Conservation (phyloP, 2,797 vertebrate genomes). For the Xenops minutus region DNA sequence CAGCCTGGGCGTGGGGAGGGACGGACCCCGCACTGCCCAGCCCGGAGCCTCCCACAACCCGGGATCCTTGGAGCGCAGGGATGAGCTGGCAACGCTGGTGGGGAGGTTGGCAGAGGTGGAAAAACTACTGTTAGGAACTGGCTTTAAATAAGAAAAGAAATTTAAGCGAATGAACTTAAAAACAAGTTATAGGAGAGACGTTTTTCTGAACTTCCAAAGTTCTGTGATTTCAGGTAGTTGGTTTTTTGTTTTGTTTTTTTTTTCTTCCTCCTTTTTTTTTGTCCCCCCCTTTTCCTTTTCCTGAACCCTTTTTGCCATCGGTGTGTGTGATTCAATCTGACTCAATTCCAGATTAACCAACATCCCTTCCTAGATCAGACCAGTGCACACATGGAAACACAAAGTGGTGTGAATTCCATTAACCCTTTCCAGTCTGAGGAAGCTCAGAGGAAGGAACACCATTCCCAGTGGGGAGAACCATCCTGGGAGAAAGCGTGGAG, state of each 20-base stretch:
- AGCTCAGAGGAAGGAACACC: not conserved
- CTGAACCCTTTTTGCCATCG: constrained; percentile 1
- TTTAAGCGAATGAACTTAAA: constrained; percentile 28
- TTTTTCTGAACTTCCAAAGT: constrained; percentile 67
- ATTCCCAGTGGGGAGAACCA: not conserved
- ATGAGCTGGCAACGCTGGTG: constrained; percentile 31
- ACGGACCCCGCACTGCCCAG: not conserved
- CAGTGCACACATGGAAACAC: not conserved
- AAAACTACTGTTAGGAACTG: constrained; percentile 61
- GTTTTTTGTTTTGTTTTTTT: not conserved
- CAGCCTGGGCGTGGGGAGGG: not conserved
- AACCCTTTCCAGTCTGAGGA: constrained; percentile 13
- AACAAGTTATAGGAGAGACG: constrained; percentile 47
- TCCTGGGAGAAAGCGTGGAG: too few species aligned
- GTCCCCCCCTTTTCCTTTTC: not conserved
- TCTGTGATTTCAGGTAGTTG: constrained; percentile 68
- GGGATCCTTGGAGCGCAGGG: not conserved
- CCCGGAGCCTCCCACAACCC: constrained; percentile 15
- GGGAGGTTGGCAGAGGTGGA: constrained; percentile 34
- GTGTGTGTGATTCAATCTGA: constrained; percentile 33
- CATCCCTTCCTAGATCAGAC: constrained; percentile 6
- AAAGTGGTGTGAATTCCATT: not conserved
- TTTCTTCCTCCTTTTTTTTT: not conserved
- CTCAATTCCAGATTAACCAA: constrained; percentile 13
- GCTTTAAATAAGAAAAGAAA: constrained; percentile 24